Base-by-base conservation (phyloP, 2,888 invertebrate species). In the Aplocera efformata region DNA sequence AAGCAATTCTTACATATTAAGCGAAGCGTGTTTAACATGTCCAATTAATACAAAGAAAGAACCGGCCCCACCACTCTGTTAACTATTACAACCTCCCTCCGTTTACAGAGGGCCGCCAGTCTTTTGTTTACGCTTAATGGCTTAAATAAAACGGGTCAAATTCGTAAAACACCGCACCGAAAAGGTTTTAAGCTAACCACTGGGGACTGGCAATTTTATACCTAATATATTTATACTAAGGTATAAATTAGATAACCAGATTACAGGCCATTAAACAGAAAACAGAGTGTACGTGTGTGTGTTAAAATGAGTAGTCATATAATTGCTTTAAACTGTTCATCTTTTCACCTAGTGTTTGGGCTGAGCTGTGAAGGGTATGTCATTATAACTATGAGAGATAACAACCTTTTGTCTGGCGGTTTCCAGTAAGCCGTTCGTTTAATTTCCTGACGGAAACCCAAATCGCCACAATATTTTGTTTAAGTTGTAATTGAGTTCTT, bases 101-200 rank as follows among this genome's bases (percentile, higher is more conserved):
- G 75, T 69, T 79, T 74, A 77, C 79, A 60, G 69, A 71, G 72
- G 69, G 67, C 72, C 66, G 69, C 73, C 70, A 79, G 73, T 80
- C 84, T 84, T 84, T 85, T 85, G 82, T 83, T 81, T 80, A 79
- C 81, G 80, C 74, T 76, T 84, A 86, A 85, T 84, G 82, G 79
- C 81, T 82, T 79, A 82, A 84, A 84, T 80, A 82, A 84, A 85
- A 85, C 79, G 80, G 83, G 79, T 75, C 80, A 78, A 82, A 83
- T 84, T 81, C 79, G 74, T 72, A 77, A 77, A 81, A 79, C 79
- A 77, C 60, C 60, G 55, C 62, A 61, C 65, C 56, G 57, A 72
- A 80, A 81, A 79, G 71, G 75, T 69, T 79, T 74, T 68, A 76
- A 77, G 74, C 67, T 65, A 66, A 57, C 63, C 62, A 49, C 45